Conservation (phyloP, 2,113 vertebrate genomes). For the Crocuta crocuta region DNA sequence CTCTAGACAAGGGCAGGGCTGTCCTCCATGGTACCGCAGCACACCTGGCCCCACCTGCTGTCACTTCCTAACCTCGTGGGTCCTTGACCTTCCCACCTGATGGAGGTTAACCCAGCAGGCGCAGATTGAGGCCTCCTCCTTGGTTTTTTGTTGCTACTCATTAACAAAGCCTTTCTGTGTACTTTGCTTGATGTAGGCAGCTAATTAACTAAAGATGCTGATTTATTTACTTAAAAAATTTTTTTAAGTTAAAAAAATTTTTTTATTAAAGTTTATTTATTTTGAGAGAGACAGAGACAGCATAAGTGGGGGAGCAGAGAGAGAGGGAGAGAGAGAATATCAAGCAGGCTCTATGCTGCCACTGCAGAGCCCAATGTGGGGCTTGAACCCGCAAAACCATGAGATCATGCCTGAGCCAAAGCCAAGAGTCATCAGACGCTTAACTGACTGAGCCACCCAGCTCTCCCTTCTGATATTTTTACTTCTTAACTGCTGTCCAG, state of each 20-base stretch:
- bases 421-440: too few species aligned
- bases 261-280: too few species aligned
- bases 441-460: too few species aligned
- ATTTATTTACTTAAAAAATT: not conserved
- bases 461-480: not conserved
- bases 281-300: too few species aligned
- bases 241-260: too few species aligned
- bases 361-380: too few species aligned
- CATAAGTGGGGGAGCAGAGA: too few species aligned
- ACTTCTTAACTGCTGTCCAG: too few species aligned
- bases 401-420: too few species aligned
- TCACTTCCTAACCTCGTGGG: not conserved
- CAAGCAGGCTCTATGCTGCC: too few species aligned
- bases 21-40: not conserved
- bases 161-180: not conserved
- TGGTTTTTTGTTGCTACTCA: not conserved
- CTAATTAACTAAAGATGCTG: not conserved
- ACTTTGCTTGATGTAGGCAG: not conserved
- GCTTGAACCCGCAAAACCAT: too few species aligned
- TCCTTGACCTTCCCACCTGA: not conserved
- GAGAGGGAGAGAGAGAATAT: too few species aligned
- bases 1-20: not conserved
- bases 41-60: not conserved
- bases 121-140: not conserved
- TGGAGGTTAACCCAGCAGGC: not conserved